Conservation (phyloP, 2,797 vertebrate species). For the Halcyon smyrnensis region DNA sequence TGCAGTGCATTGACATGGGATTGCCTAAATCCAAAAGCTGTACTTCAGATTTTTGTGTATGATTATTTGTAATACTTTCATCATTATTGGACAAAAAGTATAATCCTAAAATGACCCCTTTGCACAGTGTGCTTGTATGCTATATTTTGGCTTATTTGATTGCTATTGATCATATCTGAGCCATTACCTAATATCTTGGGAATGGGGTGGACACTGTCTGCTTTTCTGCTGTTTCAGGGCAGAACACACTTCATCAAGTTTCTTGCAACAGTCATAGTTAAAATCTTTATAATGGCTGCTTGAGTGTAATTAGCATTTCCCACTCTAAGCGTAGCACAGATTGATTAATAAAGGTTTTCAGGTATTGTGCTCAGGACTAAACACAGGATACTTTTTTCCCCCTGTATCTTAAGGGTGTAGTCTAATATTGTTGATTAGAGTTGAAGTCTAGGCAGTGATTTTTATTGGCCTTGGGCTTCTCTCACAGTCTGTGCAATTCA, state of each 20-base stretch:
- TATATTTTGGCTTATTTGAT: constrained; percentile 9
- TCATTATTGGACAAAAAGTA: background rate
- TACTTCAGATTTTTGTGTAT: background rate
- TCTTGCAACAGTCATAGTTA: background rate
- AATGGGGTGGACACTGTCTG: background rate
- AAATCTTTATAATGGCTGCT: background rate
- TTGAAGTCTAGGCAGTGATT: background rate
- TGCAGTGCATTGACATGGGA: background rate
- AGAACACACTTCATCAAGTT: background rate
- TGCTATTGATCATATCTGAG: constrained; percentile 33
- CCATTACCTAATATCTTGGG: background rate
- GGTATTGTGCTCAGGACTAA: background rate
- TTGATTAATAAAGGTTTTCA: background rate
- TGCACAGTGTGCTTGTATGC: background rate
- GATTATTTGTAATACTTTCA: background rate
- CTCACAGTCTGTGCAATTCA: rapidly evolving
- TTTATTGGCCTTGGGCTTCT: background rate
- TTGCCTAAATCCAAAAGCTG: background rate
- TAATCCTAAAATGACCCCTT: background rate
- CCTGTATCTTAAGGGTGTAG: background rate
- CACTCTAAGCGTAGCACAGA: background rate
- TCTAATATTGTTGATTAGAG: background rate
- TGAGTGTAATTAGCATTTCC: background rate
- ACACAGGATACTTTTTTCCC: background rate
- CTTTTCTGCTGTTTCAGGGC: background rate